These are phyloP conservation scores for Acrobasis repandana DNA, from an alignment of 2,888 invertebrate species.

Conservation along the genomic window DNA sequence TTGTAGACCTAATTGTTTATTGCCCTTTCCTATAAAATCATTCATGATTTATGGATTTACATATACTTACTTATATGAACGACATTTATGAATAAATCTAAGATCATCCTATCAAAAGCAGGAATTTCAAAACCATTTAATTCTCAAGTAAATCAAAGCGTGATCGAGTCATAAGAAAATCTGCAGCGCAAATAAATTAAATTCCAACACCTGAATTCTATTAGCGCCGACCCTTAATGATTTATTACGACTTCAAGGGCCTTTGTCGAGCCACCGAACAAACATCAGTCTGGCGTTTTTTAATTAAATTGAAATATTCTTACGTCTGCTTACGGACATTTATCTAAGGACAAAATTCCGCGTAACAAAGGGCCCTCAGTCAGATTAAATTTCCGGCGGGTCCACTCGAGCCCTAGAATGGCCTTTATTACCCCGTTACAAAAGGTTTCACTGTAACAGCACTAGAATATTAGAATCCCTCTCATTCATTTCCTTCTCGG, in stretches of 20 bases:
- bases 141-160: not conserved
- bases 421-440: constrained; percentile 77
- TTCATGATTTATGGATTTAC: too few relatives aligned
- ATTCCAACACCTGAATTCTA: constrained; percentile 19
- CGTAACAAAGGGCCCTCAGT: constrained; percentile 69
- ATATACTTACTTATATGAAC: not conserved
- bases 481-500: constrained; percentile 59
- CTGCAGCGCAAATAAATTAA: constrained; percentile 15
- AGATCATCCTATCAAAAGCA: not conserved
- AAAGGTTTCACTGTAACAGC: constrained; percentile 55
- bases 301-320: constrained; percentile 76
- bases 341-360: constrained; percentile 73
- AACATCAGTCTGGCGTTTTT: constrained; percentile 59
- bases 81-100: not conserved
- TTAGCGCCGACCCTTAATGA: constrained; percentile 28
- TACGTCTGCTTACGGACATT: constrained; percentile 63
- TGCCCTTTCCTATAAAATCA: too few relatives aligned
- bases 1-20: too few relatives aligned
- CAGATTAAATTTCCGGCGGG: constrained; percentile 80
- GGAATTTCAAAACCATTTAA: not conserved
- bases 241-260: constrained; percentile 32
- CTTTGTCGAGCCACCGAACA: constrained; percentile 45
- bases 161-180: not conserved
- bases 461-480: constrained; percentile 72
- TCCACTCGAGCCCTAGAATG: constrained; percentile 74